Evolutionary conservation across 1,140 invertebrate species (phyloP).

Genomic region (Pseudoatta argentina): DNA sequence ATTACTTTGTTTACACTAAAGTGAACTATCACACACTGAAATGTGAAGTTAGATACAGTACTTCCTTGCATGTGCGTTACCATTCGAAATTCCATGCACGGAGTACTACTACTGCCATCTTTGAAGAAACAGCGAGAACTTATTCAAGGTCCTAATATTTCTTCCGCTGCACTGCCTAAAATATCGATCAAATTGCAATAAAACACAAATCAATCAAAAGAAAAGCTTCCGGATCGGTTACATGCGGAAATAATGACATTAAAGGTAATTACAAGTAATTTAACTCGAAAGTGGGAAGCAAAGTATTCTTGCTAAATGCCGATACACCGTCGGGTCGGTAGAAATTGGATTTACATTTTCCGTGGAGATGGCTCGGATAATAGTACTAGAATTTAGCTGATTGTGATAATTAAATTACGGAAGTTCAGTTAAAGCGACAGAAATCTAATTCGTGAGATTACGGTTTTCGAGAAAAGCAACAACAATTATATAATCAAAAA

Average conservation of each 20-base stretch:
- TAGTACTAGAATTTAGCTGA: conserved; percentile 24
- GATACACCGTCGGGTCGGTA: not conserved
- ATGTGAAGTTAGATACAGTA: no score
- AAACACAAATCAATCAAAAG: conserved; percentile 18
- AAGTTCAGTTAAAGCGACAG: conserved; percentile 11
- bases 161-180: conserved; percentile 59
- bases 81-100: no score
- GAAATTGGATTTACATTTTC: conserved; percentile 28
- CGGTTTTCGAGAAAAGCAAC: not conserved
- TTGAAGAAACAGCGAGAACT: no score
- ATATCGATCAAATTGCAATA: conserved; percentile 27
- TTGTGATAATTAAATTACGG: not conserved
- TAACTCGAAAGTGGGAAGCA: not conserved
- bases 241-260: conserved; percentile 15
- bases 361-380: not conserved
- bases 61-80: no score
- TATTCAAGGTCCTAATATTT: no score
- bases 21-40: no score
- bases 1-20: no score
- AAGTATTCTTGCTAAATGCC: not conserved
- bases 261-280: not conserved
- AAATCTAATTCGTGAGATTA: conserved; percentile 28
- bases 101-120: no score
- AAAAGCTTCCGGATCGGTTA: conserved; percentile 16
- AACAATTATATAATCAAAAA: not conserved